phyloP scores from a whole-genome alignment of 1,140 invertebrate species.

The Aphaenogaster rudis region DNA sequence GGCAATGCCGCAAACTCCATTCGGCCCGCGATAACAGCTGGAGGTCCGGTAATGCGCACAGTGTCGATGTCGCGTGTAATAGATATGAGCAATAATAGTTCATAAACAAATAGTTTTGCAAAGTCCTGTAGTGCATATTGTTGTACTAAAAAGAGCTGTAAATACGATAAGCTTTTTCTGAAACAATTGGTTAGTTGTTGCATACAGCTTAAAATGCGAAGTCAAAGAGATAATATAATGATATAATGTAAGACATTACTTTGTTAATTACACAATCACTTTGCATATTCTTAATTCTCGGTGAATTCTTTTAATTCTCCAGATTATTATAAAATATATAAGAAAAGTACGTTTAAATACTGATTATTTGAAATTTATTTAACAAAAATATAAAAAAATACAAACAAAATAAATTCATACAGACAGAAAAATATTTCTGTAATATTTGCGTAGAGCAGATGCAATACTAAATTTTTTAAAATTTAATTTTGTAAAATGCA shows the following conservation, averaged over 20 bases:
- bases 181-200: neutral
- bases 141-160: neutral
- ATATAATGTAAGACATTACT: no score
- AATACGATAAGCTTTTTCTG: neutral
- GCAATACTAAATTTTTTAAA: neutral
- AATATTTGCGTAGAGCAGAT: neutral
- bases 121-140: neutral
- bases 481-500: constrained; percentile 1
- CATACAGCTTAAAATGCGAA: neutral
- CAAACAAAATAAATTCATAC: neutral
- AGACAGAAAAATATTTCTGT: neutral
- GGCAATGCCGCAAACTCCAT: constrained; percentile 40
- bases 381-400: neutral
- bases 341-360: neutral
- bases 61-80: neutral
- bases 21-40: constrained; percentile 44
- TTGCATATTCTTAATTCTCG: neutral
- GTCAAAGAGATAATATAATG: neutral
- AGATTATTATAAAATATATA: neutral
- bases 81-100: constrained; percentile 12
- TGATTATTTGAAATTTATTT: constrained; percentile 4
- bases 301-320: neutral
- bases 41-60: neutral
- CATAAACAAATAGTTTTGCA: constrained; percentile 11
- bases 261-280: neutral